These are phyloP conservation scores for Euzophera pinguis DNA, from an alignment of 2,888 invertebrate species.

Conservation along the genomic window DNA sequence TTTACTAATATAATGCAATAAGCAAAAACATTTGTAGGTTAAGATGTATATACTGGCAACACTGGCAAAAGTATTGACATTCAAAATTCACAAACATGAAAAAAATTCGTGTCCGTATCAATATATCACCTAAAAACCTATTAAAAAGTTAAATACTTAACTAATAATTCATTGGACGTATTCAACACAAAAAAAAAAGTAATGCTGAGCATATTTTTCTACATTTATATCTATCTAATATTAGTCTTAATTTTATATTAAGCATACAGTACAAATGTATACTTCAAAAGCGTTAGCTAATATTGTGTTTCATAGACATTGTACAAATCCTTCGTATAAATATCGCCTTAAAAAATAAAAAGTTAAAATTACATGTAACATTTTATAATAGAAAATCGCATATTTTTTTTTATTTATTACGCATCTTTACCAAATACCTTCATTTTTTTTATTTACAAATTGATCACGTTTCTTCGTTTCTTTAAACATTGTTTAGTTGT, in stretches of 20 bases:
- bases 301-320: constrained; percentile 39
- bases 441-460: constrained; percentile 55
- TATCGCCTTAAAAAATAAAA: constrained; percentile 19
- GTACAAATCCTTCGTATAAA: constrained; percentile 26
- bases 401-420: constrained; percentile 21
- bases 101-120: constrained; percentile 13
- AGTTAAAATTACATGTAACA: constrained; percentile 38
- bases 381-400: constrained; percentile 33
- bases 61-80: background rate
- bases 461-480: constrained; percentile 68
- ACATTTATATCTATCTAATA: constrained; percentile 70
- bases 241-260: constrained; percentile 50
- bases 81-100: background rate
- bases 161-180: constrained; percentile 32
- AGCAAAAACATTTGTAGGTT: too few species aligned
- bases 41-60: too few species aligned
- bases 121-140: constrained; percentile 5
- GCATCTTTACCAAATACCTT: constrained; percentile 35
- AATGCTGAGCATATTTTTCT: constrained; percentile 63
- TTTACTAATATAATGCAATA: too few species aligned
- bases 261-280: constrained; percentile 65
- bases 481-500: constrained; percentile 68
- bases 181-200: constrained; percentile 30
- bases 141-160: constrained; percentile 2
- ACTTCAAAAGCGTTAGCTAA: constrained; percentile 63